Evolutionary conservation across 2,113 vertebrate genomes (phyloP).

Genomic region (Coracopsis vasa): DNA sequence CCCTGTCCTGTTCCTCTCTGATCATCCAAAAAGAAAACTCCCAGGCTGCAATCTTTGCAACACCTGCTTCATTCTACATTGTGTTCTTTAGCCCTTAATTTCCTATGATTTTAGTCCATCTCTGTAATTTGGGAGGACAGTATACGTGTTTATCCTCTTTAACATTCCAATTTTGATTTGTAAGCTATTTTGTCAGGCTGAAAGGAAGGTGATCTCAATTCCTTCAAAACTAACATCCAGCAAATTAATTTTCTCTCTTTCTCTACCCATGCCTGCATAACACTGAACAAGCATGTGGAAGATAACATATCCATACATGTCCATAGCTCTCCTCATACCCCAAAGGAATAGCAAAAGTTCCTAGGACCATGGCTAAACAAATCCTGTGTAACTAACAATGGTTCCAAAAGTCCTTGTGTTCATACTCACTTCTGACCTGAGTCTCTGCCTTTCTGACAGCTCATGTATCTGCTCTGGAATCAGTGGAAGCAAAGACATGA

Average conservation of each 20-base stretch:
- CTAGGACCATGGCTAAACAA: not conserved
- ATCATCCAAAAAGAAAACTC: not conserved
- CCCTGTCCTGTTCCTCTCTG: slow-evolving; percentile 15
- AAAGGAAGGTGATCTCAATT: slow-evolving; percentile 9
- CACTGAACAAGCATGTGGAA: not conserved
- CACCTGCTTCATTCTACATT: not conserved
- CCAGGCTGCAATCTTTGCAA: not conserved
- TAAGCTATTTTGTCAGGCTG: not conserved
- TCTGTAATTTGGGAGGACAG: not conserved
- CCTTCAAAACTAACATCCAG: not conserved
- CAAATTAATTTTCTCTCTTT: slow-evolving; percentile 14
- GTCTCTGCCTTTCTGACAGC: not conserved
- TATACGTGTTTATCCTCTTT: not conserved
- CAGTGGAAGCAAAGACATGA: not conserved
- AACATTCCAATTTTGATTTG: not conserved
- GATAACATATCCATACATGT: not conserved
- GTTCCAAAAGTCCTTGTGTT: not conserved
- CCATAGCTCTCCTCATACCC: not conserved
- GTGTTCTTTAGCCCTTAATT: not conserved
- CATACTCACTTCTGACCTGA: not conserved
- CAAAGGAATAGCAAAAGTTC: not conserved
- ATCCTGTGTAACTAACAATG: not conserved
- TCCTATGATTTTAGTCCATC: not conserved
- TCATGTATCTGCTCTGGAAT: not conserved
- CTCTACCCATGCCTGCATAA: not conserved